phyloP scores from a whole-genome alignment of 2,797 vertebrate genomes.

The Lacerta bilineata region DNA sequence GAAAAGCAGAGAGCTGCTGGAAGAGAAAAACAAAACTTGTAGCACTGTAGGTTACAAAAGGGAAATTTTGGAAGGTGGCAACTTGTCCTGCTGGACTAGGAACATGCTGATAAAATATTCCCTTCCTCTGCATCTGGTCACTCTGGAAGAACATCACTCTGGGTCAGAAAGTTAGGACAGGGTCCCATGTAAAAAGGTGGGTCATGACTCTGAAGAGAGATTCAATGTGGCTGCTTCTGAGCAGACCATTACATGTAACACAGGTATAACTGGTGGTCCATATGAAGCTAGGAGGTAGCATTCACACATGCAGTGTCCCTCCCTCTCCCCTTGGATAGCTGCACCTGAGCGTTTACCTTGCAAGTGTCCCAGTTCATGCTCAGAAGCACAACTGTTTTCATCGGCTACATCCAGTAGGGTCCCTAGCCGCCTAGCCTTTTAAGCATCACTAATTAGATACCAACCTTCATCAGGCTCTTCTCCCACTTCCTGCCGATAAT shows the following conservation, averaged over 20 bases:
- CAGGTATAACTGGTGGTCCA: not conserved
- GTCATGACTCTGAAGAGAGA: no score
- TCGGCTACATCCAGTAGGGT: conserved; percentile 12
- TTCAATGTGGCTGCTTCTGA: not conserved
- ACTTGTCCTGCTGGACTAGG: no score
- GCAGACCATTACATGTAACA: not conserved
- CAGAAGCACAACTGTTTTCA: not conserved
- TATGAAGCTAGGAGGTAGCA: not conserved
- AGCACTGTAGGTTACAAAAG: not conserved
- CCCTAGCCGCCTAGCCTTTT: not conserved
- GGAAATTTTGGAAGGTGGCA: not conserved
- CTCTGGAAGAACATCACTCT: not conserved
- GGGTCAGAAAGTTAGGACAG: not conserved
- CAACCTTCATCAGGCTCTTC: conserved; percentile 90
- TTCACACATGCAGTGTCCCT: not conserved
- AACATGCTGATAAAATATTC: not conserved
- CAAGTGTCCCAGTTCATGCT: not conserved
- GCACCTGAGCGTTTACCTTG: conserved; percentile 51
- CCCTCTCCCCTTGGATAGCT: not conserved
- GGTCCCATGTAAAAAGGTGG: not conserved
- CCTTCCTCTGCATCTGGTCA: not conserved
- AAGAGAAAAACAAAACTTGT: not conserved
- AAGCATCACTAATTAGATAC: not conserved
- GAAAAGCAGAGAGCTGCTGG: not conserved
- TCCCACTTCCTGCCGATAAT: conserved; percentile 92